These are phyloP conservation scores for Agapornis canus DNA, from an alignment of 2,797 vertebrate genomes.

Conservation along the genomic window DNA sequence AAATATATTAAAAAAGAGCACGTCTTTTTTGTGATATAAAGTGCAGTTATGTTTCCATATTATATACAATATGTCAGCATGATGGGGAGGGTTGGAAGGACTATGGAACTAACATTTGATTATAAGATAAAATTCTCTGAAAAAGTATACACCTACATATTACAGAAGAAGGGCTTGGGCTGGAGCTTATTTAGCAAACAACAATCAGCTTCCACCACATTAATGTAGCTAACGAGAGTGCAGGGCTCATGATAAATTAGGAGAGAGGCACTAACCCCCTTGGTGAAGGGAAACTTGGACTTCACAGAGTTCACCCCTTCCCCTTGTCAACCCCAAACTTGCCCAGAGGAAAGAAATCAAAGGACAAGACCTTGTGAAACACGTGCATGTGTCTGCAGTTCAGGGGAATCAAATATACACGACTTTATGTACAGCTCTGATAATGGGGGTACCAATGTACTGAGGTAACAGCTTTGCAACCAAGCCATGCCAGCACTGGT, in stretches of 20 bases:
- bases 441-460: neutral
- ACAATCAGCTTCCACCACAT: neutral
- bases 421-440: neutral
- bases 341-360: neutral
- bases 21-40: conserved; percentile 65
- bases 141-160: conserved; percentile 55
- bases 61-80: conserved; percentile 68
- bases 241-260: neutral
- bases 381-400: neutral
- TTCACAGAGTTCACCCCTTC: neutral
- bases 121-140: conserved; percentile 49
- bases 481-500: neutral
- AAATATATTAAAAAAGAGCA: conserved; percentile 65
- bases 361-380: neutral
- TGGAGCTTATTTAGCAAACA: neutral
- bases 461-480: neutral
- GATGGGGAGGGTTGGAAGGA: neutral
- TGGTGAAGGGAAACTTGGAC: neutral
- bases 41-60: conserved; percentile 72
- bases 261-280: neutral
- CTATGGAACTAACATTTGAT: conserved; percentile 13
- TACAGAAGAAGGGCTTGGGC: conserved; percentile 18
- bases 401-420: conserved; percentile 4
- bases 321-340: neutral
- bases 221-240: neutral